phyloP scores from a whole-genome alignment of 2,113 vertebrate genomes.

The Guaruba guarouba region DNA sequence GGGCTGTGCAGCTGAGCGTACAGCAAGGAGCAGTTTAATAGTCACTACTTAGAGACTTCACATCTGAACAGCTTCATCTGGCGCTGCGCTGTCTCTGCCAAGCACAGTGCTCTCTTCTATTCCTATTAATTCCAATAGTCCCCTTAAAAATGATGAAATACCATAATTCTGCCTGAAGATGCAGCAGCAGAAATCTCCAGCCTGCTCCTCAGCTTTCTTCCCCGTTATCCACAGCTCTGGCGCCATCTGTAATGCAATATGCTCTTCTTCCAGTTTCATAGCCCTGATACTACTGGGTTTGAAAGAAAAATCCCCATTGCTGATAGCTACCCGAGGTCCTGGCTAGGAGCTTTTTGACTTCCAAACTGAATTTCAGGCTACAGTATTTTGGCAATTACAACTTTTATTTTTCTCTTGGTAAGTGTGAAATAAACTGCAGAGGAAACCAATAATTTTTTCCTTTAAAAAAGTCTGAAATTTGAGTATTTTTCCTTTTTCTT shows the following conservation, averaged over 20 bases:
- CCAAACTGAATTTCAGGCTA: background rate
- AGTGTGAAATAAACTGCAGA: background rate
- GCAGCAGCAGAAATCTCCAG: background rate
- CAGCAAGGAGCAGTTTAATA: background rate
- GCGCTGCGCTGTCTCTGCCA: rapidly evolving
- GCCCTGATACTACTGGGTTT: background rate
- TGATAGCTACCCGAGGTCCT: background rate
- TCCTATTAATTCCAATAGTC: background rate
- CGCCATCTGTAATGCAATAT: background rate
- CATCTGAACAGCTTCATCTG: background rate
- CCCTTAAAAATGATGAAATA: background rate
- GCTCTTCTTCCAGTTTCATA: background rate
- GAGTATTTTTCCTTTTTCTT: background rate
- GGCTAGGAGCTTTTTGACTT: background rate
- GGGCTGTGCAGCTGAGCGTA: rapidly evolving
- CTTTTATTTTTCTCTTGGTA: background rate
- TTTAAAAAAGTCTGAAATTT: background rate
- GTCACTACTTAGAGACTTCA: background rate
- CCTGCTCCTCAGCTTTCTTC: background rate
- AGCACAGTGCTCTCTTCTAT: rapidly evolving
- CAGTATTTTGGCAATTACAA: background rate
- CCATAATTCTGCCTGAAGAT: background rate
- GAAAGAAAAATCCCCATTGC: background rate
- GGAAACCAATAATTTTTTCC: background rate
- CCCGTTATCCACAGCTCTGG: background rate